Evolutionary conservation across 1,140 invertebrate genomes (phyloP).

Genomic region (Oedothorax gibbosus): DNA sequence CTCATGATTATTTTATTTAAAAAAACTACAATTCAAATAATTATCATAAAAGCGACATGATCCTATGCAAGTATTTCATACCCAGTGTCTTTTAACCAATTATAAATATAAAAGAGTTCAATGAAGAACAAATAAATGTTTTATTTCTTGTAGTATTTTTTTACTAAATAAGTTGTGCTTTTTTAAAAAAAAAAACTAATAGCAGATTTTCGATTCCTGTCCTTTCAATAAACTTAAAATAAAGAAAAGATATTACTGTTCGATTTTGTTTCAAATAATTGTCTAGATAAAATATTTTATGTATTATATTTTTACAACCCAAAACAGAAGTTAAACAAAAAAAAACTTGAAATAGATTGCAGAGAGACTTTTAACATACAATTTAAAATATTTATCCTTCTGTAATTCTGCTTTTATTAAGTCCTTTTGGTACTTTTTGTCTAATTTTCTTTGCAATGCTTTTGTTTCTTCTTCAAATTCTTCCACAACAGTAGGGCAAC

Average conservation of each 20-base stretch:
- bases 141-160: background rate
- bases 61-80: background rate
- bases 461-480: background rate
- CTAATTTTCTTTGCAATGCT: background rate
- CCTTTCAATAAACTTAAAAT: background rate
- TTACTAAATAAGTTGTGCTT: background rate
- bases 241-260: background rate
- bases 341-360: background rate
- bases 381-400: slow-evolving; percentile 26
- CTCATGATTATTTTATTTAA: background rate
- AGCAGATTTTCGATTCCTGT: no score
- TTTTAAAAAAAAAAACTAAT: no score
- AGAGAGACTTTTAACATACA: slow-evolving; percentile 6
- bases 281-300: background rate
- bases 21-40: background rate
- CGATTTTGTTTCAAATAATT: background rate
- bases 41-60: background rate
- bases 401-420: background rate
- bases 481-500: background rate
- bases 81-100: background rate
- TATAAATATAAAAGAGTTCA: background rate
- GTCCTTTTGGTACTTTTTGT: slow-evolving; percentile 13
- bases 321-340: background rate
- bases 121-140: background rate
- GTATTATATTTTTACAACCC: no score